These are phyloP conservation scores for Natator depressus DNA, from an alignment of 2,113 vertebrate genomes.

Conservation along the genomic window DNA sequence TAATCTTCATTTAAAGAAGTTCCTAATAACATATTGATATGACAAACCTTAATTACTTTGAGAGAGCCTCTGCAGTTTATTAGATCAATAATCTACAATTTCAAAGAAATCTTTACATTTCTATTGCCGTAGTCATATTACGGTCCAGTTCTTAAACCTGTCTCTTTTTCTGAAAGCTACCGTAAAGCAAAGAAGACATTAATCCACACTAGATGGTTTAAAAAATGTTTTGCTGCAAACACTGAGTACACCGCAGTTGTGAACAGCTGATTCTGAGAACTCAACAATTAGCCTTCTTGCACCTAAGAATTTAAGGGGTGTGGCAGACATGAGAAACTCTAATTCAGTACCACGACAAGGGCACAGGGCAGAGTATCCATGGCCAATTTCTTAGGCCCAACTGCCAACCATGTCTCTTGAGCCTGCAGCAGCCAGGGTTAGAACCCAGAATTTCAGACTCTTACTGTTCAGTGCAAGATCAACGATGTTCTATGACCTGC, in stretches of 20 bases:
- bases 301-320: neutral
- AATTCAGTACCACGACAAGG: neutral
- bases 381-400: neutral
- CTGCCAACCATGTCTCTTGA: neutral
- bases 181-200: slow-evolving; percentile 23
- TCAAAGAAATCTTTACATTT: slow-evolving; percentile 47
- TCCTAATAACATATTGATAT: neutral
- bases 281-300: neutral
- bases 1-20: slow-evolving; percentile 54
- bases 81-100: slow-evolving; percentile 39
- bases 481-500: neutral
- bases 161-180: neutral
- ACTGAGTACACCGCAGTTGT: slow-evolving; percentile 1
- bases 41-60: slow-evolving; percentile 19
- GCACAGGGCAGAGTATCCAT: neutral
- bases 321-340: neutral
- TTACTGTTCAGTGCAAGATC: neutral
- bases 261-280: slow-evolving; percentile 17
- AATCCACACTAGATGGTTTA: slow-evolving; percentile 36
- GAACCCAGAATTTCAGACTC: neutral
- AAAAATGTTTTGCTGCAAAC: slow-evolving; percentile 23
- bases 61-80: slow-evolving; percentile 25
- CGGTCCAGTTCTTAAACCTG: neutral
- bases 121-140: slow-evolving; percentile 21
- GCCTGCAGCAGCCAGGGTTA: neutral